Evolutionary conservation across 2,888 invertebrate species (phyloP).

Genomic region (Scrobipalpa atriplicella): DNA sequence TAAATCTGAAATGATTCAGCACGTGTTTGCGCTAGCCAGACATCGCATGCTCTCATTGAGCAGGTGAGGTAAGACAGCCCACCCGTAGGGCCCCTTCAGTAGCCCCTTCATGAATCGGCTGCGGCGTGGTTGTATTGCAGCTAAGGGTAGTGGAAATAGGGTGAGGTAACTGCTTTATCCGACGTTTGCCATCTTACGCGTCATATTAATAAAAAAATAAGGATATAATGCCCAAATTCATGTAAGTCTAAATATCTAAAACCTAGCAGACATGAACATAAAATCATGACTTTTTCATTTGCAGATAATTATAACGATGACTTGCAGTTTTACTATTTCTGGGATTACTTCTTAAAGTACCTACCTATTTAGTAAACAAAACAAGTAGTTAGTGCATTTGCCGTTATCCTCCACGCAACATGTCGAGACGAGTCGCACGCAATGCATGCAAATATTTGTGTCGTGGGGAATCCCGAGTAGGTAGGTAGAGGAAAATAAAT

Average conservation of each 20-base stretch:
- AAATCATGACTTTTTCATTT: no score
- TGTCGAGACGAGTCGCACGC: neutral
- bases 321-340: no score
- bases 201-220: no score
- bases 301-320: no score
- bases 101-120: neutral
- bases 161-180: neutral
- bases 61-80: slow-evolving; percentile 3
- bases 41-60: neutral
- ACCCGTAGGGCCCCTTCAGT: slow-evolving; percentile 4
- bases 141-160: neutral
- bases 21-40: neutral
- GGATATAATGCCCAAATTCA: no score
- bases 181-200: no score
- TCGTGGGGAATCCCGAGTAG: neutral
- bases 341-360: no score
- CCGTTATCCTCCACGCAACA: neutral
- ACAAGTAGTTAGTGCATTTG: no score
- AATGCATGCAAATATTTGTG: neutral
- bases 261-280: no score
- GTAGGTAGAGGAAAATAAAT: slow-evolving; percentile 7
- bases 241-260: no score
- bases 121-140: neutral
- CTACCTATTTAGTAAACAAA: no score
- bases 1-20: neutral